phyloP scores from a whole-genome alignment of 1,140 invertebrate species.

The Chionoecetes opilio region DNA sequence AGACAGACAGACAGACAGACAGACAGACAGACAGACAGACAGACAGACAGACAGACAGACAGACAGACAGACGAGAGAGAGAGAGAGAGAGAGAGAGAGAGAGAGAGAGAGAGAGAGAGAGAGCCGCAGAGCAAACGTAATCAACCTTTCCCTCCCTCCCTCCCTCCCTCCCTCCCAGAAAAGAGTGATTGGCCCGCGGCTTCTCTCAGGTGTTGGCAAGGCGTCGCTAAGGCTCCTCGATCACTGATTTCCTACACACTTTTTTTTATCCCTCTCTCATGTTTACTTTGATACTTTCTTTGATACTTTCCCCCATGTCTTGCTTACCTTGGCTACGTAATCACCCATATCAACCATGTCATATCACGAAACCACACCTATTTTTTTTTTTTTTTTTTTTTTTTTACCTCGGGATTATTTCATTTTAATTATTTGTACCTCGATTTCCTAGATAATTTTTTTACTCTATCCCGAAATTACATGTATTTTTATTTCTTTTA shows the following conservation, averaged over 20 bases:
- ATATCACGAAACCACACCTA: no score
- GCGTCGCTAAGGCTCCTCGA: no score
- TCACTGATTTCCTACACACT: no score
- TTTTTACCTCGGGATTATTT: no score
- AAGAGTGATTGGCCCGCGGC: neutral
- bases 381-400: no score
- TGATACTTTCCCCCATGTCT: no score
- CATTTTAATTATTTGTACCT: no score
- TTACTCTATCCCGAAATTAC: no score
- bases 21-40: slow-evolving; percentile 31
- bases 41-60: slow-evolving; percentile 10
- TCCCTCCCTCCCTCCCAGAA: neutral
- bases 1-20: slow-evolving; percentile 44
- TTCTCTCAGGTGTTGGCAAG: neutral
- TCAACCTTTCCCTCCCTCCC: slow-evolving; percentile 16
- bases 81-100: slow-evolving; percentile 27
- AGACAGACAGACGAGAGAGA: neutral
- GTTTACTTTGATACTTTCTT: neutral
- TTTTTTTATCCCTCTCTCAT: neutral
- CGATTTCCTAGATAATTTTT: no score
- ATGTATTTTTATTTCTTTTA: no score
- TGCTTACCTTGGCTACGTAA: no score
- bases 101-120: slow-evolving; percentile 23
- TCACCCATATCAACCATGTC: no score
- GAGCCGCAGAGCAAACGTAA: slow-evolving; percentile 19